Evolutionary conservation across 2,113 vertebrate species (phyloP).

Genomic region (Cebidichthys violaceus): DNA sequence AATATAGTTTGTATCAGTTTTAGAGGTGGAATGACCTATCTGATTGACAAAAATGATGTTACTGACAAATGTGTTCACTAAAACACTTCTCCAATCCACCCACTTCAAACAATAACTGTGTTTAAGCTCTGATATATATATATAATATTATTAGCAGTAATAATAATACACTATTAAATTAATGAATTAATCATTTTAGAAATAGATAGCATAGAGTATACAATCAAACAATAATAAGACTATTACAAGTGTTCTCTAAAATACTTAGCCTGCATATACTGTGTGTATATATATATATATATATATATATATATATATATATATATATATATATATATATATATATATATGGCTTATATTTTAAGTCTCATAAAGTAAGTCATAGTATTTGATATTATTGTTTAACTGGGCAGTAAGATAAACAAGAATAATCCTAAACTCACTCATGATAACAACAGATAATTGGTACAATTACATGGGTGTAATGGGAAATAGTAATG

Average conservation of each 20-base stretch:
- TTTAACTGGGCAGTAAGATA: neutral
- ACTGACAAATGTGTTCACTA: neutral
- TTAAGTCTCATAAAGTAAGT: slow-evolving; percentile 8
- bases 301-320: neutral
- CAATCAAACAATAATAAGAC: neutral
- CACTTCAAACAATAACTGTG: neutral
- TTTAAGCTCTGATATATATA: neutral
- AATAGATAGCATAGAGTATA: neutral
- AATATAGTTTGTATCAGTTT: neutral
- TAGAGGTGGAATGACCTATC: neutral
- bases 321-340: neutral
- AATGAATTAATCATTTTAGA: neutral
- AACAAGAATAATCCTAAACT: neutral
- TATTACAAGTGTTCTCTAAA: neutral
- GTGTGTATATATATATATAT: neutral
- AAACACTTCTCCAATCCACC: neutral
- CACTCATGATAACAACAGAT: neutral
- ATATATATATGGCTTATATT: neutral
- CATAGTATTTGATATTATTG: neutral
- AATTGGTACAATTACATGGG: neutral
- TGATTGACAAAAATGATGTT: neutral
- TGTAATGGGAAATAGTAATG: neutral
- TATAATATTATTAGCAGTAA: neutral
- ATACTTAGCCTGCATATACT: neutral
- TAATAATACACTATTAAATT: neutral